Conservation (phyloP, 2,888 invertebrate genomes). For the Plebejus anna region DNA sequence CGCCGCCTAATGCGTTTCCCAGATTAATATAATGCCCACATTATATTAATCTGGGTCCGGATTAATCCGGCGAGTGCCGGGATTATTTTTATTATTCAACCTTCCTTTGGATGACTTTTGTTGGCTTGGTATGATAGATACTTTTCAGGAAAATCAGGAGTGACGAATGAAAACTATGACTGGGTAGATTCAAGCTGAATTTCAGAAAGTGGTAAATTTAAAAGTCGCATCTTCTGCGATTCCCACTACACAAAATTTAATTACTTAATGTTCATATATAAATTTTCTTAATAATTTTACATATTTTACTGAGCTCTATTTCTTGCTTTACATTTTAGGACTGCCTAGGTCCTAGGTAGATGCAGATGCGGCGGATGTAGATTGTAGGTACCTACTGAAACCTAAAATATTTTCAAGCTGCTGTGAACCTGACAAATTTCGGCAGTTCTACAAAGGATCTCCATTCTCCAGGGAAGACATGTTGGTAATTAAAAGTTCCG, state of each 20-base stretch:
- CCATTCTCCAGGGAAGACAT: not conserved
- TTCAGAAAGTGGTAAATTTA: not conserved
- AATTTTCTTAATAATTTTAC: too few relatives aligned
- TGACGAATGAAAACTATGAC: not conserved
- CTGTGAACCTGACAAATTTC: not conserved
- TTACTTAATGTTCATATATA: not conserved
- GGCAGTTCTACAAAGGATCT: not conserved
- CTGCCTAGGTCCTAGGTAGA: too few relatives aligned
- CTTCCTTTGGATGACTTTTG: conserved; percentile 33
- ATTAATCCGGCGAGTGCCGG: too few relatives aligned
- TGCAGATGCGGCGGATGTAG: too few relatives aligned
- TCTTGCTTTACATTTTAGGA: too few relatives aligned
- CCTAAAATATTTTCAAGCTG: not conserved
- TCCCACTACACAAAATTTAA: not conserved
- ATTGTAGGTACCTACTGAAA: too few relatives aligned
- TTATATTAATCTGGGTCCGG: too few relatives aligned
- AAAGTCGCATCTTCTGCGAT: not conserved
- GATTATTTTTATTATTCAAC: conserved; percentile 51
- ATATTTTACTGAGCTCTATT: too few relatives aligned
- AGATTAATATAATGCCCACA: conserved; percentile 42
- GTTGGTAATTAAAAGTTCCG: not conserved
- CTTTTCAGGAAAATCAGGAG: not conserved
- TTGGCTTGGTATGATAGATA: conserved; percentile 26
- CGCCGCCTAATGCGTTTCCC: conserved; percentile 63
- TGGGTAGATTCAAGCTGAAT: not conserved